Evolutionary conservation across 2,113 vertebrate species (phyloP).

Genomic region (Pungitius pungitius): DNA sequence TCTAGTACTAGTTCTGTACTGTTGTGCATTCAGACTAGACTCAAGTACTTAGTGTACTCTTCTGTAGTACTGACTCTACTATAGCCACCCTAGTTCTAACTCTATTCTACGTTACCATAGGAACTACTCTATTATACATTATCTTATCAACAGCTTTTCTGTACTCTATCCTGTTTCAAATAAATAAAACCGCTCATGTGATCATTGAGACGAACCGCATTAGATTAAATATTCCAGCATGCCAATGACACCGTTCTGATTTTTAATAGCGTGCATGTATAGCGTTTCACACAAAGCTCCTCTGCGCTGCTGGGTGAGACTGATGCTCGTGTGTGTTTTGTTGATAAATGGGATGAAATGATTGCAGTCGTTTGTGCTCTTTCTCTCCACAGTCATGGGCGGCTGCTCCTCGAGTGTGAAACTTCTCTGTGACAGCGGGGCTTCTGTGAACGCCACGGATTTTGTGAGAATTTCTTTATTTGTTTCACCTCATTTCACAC

Average conservation of each 20-base stretch:
- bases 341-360: conserved; percentile 26
- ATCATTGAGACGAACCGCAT: neutral
- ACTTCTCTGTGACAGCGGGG: conserved; percentile 92
- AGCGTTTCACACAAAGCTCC: neutral
- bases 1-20: no score
- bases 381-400: conserved; percentile 87
- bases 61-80: conserved; percentile 13
- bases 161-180: neutral
- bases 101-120: neutral
- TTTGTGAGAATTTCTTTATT: conserved; percentile 82
- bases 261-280: neutral
- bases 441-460: conserved; percentile 89
- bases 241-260: neutral
- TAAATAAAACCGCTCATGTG: neutral
- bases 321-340: neutral
- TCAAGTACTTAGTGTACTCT: neutral
- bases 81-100: no score
- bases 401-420: conserved; percentile 93
- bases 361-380: neutral
- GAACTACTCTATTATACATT: neutral
- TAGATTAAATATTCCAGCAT: neutral
- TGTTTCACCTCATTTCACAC: conserved; percentile 28
- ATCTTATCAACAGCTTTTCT: neutral
- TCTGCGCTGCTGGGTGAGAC: neutral
- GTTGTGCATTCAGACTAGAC: no score